A percentile compares a stretch with the other conserved stretches of the same genome.
Conservation (phyloP, 2,888 invertebrate species). For the Caenorhabditis sp. region DNA sequence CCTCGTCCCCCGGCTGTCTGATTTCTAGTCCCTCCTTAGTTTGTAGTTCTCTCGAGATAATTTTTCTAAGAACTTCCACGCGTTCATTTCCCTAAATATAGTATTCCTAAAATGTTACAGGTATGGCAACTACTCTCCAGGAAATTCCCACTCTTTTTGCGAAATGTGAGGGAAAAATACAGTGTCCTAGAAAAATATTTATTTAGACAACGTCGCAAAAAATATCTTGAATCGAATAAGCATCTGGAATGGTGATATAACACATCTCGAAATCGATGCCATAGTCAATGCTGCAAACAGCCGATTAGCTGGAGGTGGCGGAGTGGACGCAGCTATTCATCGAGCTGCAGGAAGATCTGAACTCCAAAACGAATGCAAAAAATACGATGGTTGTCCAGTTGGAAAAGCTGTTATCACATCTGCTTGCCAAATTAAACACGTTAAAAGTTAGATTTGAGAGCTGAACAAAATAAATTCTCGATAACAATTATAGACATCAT, state of each 20-base stretch:
- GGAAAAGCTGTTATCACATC: constrained; percentile 85
- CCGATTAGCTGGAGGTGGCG: constrained; percentile 80
- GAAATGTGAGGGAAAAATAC: constrained; percentile 22
- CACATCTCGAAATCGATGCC: constrained; percentile 83
- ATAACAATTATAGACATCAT: constrained; percentile 80
- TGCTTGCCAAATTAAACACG: constrained; percentile 80
- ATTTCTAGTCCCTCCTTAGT: constrained; percentile 10
- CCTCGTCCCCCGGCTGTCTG: constrained; percentile 4
- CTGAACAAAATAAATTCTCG: no score
- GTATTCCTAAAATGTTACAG: background rate
- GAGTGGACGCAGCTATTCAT: constrained; percentile 87
- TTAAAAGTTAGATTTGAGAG: constrained; percentile 81
- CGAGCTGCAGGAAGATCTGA: constrained; percentile 79
- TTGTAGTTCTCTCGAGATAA: constrained; percentile 22
- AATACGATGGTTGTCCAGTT: constrained; percentile 80
- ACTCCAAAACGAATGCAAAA: constrained; percentile 77
- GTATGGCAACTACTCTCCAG: constrained; percentile 13
- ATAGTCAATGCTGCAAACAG: constrained; percentile 90
- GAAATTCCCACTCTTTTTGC: constrained; percentile 43
- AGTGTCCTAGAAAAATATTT: background rate
- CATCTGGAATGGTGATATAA: constrained; percentile 80
- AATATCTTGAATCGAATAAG: constrained; percentile 43
- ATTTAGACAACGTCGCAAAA: constrained; percentile 39
- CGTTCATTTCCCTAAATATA: constrained; percentile 5
- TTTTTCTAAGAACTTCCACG: constrained; percentile 14